Evolutionary conservation across 1,140 invertebrate species (phyloP).

Genomic region (Drosophila micromelanica): DNA sequence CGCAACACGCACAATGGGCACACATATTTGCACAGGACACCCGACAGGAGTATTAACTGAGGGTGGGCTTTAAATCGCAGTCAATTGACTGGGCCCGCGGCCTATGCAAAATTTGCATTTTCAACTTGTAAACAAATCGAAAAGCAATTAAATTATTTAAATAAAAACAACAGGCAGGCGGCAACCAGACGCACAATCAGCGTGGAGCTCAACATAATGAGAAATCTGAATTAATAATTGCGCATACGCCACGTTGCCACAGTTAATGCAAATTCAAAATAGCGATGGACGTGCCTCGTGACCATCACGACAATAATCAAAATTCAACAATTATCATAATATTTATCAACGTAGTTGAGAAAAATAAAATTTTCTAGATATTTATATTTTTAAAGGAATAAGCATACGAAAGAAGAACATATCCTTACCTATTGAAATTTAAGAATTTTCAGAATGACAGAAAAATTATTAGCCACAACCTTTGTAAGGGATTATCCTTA

Average conservation of each 20-base stretch:
- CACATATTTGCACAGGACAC: conserved; percentile 1
- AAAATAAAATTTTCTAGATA: no score
- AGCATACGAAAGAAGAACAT: no score
- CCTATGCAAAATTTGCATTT: conserved; percentile 76
- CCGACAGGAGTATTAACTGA: conserved; percentile 33
- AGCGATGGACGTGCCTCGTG: conserved; percentile 19
- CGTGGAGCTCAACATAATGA: conserved; percentile 70
- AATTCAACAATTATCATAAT: not conserved
- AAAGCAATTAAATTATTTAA: conserved; percentile 83
- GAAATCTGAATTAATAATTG: conserved; percentile 76
- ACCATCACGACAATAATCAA: not conserved
- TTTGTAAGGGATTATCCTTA: no score
- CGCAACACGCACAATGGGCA: conserved; percentile 7
- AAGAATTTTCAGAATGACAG: no score
- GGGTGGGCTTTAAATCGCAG: conserved; percentile 66
- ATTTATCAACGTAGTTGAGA: no score
- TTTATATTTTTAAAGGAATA: no score
- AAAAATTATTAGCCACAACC: no score
- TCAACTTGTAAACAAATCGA: conserved; percentile 80
- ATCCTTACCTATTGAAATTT: no score
- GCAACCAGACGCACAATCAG: conserved; percentile 49
- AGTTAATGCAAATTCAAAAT: conserved; percentile 1
- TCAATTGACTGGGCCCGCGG: conserved; percentile 75
- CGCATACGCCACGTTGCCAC: conserved; percentile 30
- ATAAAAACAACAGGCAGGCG: conserved; percentile 69